Conservation (phyloP, 2,113 vertebrate genomes). For the Phoenicopterus ruber region DNA sequence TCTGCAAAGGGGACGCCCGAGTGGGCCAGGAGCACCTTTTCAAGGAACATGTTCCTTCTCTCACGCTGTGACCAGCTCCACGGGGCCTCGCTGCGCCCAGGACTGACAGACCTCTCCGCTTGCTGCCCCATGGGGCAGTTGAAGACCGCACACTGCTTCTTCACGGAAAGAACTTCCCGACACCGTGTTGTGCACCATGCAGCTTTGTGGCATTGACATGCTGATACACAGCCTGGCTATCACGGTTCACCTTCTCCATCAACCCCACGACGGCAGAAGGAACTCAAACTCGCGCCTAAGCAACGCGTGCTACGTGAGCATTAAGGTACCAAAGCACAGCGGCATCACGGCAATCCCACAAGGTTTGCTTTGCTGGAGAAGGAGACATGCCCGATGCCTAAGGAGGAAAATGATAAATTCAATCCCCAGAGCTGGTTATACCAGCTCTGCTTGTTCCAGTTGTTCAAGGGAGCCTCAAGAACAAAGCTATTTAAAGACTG, state of each 20-base stretch:
- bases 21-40: not conserved
- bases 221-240: not conserved
- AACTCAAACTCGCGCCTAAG: not conserved
- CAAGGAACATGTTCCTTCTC: not conserved
- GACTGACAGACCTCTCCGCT: too few relatives aligned
- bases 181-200: not conserved
- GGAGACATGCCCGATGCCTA: not conserved
- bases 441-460: not conserved
- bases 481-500: not conserved
- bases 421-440: not conserved
- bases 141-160: not conserved
- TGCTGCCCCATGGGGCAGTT: too few relatives aligned
- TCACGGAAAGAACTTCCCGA: not conserved
- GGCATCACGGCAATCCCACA: not conserved
- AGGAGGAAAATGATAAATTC: not conserved
- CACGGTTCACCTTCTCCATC: not conserved
- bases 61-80: not conserved
- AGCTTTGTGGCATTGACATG: not conserved
- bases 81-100: fast-evolving
- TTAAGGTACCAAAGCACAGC: not conserved
- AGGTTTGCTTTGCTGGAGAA: not conserved
- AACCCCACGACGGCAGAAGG: fast-evolving
- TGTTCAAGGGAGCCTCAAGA: conserved; percentile 4
- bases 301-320: fast-evolving
- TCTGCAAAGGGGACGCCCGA: not conserved